Conservation (phyloP, 35 echinoderm and acorn worm genomes). For the Eucidaris tribuloides region DNA sequence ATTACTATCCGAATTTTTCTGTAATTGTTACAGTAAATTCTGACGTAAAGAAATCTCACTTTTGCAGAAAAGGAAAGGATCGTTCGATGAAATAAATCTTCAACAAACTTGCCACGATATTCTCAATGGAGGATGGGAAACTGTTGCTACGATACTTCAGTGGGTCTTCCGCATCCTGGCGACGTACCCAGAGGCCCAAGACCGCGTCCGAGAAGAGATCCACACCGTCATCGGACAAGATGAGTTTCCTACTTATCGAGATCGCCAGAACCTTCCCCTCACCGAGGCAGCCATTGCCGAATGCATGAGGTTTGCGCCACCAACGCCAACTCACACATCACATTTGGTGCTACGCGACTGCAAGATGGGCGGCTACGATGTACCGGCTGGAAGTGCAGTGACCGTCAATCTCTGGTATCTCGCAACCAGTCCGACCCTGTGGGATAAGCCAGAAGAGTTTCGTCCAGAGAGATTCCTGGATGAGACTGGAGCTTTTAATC, state of each 20-base stretch:
- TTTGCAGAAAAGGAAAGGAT: neutral
- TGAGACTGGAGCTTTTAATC: conserved; percentile 10
- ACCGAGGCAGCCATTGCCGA: neutral
- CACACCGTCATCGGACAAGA: neutral
- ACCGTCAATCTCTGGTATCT: neutral
- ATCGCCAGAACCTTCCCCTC: neutral
- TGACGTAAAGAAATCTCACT: no score
- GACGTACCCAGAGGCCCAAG: neutral
- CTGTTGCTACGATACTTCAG: neutral
- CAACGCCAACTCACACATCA: neutral
- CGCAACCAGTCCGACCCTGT: neutral
- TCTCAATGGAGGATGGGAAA: neutral
- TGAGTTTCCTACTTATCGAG: neutral
- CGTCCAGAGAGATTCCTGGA: conserved; percentile 29
- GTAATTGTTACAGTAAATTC: no score
- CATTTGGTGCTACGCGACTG: neutral
- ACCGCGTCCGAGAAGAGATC: neutral
- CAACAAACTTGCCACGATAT: neutral
- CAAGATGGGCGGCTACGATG: conserved; percentile 12
- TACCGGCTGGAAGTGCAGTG: conserved; percentile 26
- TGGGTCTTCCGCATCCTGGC: neutral
- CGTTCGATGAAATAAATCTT: neutral
- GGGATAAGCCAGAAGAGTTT: conserved; percentile 26
- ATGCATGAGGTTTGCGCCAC: neutral
- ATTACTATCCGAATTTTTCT: no score